Evolutionary conservation across 2,888 invertebrate genomes (phyloP).

Genomic region (Byasa hedistus): DNA sequence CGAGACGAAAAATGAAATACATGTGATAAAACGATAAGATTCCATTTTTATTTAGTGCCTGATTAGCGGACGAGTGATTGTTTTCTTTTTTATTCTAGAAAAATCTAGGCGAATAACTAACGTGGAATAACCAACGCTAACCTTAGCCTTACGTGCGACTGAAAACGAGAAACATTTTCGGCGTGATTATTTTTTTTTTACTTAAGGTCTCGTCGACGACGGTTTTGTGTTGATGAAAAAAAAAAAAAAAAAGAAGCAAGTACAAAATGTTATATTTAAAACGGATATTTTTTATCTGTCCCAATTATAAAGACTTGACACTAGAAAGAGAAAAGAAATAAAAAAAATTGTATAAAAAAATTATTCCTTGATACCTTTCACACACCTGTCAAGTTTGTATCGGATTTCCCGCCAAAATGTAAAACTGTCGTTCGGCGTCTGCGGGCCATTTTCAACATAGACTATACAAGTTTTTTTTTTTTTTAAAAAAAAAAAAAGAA

Average conservation of each 20-base stretch:
- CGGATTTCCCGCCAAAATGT: too few species aligned
- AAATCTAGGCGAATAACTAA: neutral
- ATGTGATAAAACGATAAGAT: constrained; percentile 70
- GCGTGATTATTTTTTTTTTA: constrained; percentile 14
- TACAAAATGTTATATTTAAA: constrained; percentile 23
- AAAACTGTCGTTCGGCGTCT: too few species aligned
- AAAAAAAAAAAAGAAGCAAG: neutral
- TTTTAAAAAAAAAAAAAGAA: neutral
- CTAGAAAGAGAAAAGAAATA: neutral
- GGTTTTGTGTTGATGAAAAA: too few species aligned
- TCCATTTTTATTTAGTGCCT: constrained; percentile 69
- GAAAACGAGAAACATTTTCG: neutral
- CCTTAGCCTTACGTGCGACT: constrained; percentile 1
- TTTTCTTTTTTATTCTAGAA: neutral
- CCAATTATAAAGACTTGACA: too few species aligned
- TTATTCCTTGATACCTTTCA: neutral
- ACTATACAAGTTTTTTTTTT: neutral
- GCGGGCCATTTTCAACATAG: neutral
- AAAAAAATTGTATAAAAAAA: neutral
- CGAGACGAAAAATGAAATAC: constrained; percentile 36
- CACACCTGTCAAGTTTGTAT: neutral
- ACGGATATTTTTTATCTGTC: too few species aligned
- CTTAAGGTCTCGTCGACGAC: constrained; percentile 56
- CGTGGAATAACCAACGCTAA: neutral
- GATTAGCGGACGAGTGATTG: constrained; percentile 39